phyloP scores from a whole-genome alignment of 2,888 invertebrate species.

The Eucriotettix oculatus region DNA sequence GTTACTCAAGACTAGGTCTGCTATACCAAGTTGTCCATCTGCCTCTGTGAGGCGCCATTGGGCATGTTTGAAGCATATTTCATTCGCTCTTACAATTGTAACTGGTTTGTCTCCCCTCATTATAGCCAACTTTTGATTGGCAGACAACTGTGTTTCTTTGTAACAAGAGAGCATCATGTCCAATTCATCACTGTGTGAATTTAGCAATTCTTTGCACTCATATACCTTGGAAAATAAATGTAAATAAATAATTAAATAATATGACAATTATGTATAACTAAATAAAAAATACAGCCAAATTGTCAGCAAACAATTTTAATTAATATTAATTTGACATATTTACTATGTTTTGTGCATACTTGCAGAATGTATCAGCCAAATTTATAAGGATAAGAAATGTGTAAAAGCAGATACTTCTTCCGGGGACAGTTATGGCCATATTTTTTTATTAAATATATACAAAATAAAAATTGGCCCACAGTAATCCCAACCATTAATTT shows the following conservation, averaged over 20 bases:
- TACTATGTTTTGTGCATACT: too few species aligned
- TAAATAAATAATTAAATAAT: background rate
- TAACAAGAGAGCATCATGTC: constrained; percentile 90
- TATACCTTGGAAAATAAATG: constrained; percentile 38
- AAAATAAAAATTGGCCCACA: background rate
- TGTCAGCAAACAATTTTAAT: too few species aligned
- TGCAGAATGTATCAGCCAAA: too few species aligned
- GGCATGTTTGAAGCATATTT: constrained; percentile 97
- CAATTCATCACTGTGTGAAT: constrained; percentile 78
- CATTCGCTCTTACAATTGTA: constrained; percentile 61
- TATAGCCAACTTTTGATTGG: constrained; percentile 36
- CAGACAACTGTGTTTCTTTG: constrained; percentile 56
- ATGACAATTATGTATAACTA: too few species aligned
- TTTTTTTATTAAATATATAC: too few species aligned
- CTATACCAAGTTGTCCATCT: constrained; percentile 94
- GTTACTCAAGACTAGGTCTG: constrained; percentile 87
- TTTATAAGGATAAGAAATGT: too few species aligned
- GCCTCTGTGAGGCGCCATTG: constrained; percentile 95
- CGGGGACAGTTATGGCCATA: too few species aligned
- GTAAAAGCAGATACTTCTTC: too few species aligned
- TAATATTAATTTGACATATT: too few species aligned
- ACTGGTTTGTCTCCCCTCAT: constrained; percentile 52
- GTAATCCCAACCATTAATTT: background rate
- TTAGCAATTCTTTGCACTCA: constrained; percentile 78
- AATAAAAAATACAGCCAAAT: too few species aligned